Base-by-base conservation (phyloP, 2,888 invertebrate species). In the Tolmerus cingulatus region DNA sequence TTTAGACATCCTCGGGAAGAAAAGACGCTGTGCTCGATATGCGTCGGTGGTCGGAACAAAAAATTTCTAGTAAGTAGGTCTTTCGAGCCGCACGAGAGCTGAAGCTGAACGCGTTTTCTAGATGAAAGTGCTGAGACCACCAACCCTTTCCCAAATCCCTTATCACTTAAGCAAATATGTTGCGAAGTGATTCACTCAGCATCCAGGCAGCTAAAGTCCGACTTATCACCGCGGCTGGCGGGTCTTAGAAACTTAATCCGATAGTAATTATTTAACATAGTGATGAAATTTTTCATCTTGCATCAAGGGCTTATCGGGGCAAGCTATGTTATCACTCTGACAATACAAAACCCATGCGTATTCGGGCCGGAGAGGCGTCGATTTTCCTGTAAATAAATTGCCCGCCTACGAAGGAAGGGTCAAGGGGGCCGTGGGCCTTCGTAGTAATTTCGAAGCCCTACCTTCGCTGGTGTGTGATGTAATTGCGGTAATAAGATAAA, bases 401-500 rank as follows among this genome's bases (percentile, higher is more conserved):
- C 76, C 76, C 40, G 37, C 76, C 76, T 40, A 37, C 34, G 34
- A 76, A 76, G 12, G 76, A 37, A 40, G 76, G 76, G 76, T 76
- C 34, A 76, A 76, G 76, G 34, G 76, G 19, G 34, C n/a, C n/a
- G 14, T 14, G 5, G 76, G 34, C 34, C 34, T 9, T 66, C 12
- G 66, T 76, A 76, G 40, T 40, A 46, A 76, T 40, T 76, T 76
- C 16, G 76, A 76, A 76, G 76, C 76, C 76, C 76, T 76, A 76
- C 76, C 76, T 37, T 76, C 40, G 23, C 1, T 37, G 76, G 76
- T 34, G 76, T 37, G n/a, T 76, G 76, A 30, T 37, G 76, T 76
- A 76, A 76, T 76, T 76, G 76, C 8, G 76, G 76, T 76, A 76
- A 76, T 76, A 76, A 76, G 76, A 37, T 76, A 76, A 76, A 30